These are phyloP conservation scores for Bolinopsis microptera DNA, from an alignment of 37 sponge, comb jelly and placozoan species.

Conservation along the genomic window DNA sequence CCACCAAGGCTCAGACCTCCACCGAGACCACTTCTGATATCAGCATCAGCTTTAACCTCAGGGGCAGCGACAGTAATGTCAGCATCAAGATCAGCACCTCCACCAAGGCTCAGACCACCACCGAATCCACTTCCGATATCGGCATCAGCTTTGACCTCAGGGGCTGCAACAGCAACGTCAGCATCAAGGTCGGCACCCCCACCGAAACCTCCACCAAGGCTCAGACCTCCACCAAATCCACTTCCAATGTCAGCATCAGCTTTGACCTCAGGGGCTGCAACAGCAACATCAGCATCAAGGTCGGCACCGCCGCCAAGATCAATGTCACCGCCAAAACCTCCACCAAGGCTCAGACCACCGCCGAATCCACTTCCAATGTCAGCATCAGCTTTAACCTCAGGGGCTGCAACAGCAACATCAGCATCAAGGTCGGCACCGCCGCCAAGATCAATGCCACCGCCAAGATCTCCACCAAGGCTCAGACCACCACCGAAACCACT, in stretches of 20 bases:
- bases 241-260: neutral
- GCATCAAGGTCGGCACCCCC: neutral
- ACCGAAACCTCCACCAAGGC: neutral
- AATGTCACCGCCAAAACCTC: neutral
- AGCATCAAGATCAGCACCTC: neutral
- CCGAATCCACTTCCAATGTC: neutral
- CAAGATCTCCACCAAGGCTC: constrained; percentile 26
- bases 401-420: neutral
- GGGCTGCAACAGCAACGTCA: constrained; percentile 30
- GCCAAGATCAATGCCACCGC: neutral
- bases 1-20: constrained; percentile 40
- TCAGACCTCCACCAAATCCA: neutral
- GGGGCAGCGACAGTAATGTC: neutral
- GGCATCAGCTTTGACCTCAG: constrained; percentile 17
- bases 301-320: neutral
- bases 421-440: neutral
- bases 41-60: neutral
- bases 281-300: neutral
- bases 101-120: constrained; percentile 5
- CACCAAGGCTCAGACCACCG: neutral
- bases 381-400: neutral
- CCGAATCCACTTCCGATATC: constrained; percentile 21
- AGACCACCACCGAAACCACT: constrained; percentile 35
- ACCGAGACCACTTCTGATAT: constrained; percentile 16
- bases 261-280: neutral